Base-by-base conservation (phyloP, 2,888 invertebrate genomes). In the Zaprionus bogoriensis region DNA sequence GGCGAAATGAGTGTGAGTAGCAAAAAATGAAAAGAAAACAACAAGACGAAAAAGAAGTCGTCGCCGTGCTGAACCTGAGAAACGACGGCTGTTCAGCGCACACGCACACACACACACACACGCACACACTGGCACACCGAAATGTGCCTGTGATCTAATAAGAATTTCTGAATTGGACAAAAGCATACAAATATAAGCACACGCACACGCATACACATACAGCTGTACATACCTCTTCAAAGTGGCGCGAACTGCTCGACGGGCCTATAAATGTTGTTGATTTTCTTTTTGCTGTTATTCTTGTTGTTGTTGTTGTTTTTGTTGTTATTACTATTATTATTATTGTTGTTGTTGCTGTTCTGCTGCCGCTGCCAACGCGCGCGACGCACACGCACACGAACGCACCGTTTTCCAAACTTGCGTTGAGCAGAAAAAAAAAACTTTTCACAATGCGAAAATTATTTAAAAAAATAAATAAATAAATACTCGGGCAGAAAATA, bases 401-500 rank as follows among this genome's bases (percentile, higher is more conserved):
- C 63, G 48, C 53, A 69, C 52, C 38, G 25, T 66, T 72, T 71
- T 69, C 59, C 69, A 69, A 74, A 55, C 23, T 60, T 53, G 25
- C 28, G 52, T 46, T 52, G 12, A 67, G 39, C 28, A 51, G 27
- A 55, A 52, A 38, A 50, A n/a, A 65, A 65, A 65, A 69, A 48
- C 57, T 81, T 71, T 84, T 74, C 82, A 67, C 79, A 85, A 78
- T 80, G 80, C 82, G 59, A 79, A 85, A 78, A 79, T 78, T 66
- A 78, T 85, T 55, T 60, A 67, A 75, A 77, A 63, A 66, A 67
- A 62, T 44, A 45, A 68, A 57, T 42, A 44, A 64, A 52, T 60
- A 80, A 83, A 77, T 73, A 79, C 39, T 45, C 54, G 62, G 48
- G 63, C 32, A 14, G 55, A 59, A 57, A 67, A 67, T 62, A 52